Percentiles rank a stretch among this genome's conserved stretches.
Conservation (phyloP, 1,140 invertebrate species). For the Dryas iulia region DNA sequence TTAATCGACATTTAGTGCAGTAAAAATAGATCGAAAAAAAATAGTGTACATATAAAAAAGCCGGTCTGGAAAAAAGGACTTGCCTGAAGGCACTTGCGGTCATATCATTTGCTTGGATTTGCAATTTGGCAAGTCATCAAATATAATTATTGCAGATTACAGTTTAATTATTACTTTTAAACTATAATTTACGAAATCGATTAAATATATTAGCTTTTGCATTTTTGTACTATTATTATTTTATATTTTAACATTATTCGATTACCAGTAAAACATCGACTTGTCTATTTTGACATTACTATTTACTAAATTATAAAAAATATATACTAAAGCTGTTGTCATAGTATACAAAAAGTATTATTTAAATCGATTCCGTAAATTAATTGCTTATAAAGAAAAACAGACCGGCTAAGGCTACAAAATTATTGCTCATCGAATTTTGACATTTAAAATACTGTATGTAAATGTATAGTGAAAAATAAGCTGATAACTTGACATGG, state of each 20-base stretch:
- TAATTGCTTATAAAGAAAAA: slow-evolving; percentile 29
- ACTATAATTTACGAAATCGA: not conserved
- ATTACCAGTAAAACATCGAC: not conserved
- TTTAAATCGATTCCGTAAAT: slow-evolving; percentile 6
- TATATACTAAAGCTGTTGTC: not conserved
- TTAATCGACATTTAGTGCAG: slow-evolving; percentile 48
- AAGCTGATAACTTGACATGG: not conserved
- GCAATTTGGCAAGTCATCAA: slow-evolving; percentile 56
- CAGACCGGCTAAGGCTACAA: slow-evolving; percentile 65
- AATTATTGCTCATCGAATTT: slow-evolving; percentile 62
- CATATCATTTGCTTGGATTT: slow-evolving; percentile 56
- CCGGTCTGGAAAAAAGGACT: slow-evolving; percentile 59
- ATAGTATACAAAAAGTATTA: not conserved
- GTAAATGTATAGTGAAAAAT: not conserved
- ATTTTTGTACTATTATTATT: slow-evolving; percentile 1
- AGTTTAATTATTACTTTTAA: not conserved
- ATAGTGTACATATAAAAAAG: slow-evolving; percentile 41
- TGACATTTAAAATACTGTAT: not conserved
- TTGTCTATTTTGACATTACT: not conserved
- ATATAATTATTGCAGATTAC: slow-evolving; percentile 10
- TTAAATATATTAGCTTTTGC: not conserved
- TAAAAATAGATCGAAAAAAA: slow-evolving; percentile 45
- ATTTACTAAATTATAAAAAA: not conserved
- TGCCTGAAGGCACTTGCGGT: slow-evolving; percentile 75
- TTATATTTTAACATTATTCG: not conserved